Evolutionary conservation across 1,140 invertebrate genomes (phyloP).

Genomic region (Rhizoglyphus robini): DNA sequence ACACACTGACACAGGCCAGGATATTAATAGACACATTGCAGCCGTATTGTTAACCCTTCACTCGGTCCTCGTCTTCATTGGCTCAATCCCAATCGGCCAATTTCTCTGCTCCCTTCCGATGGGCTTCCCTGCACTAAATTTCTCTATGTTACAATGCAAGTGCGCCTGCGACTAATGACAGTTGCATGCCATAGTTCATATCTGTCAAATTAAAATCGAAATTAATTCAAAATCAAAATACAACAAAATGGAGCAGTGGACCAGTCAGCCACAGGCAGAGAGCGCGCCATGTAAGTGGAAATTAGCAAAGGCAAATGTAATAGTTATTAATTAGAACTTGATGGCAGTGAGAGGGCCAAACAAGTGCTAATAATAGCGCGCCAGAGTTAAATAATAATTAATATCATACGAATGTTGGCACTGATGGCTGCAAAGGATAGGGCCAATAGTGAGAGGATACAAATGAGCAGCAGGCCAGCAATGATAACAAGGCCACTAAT

Average conservation of each 20-base stretch:
- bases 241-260: neutral
- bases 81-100: too few species aligned
- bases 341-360: too few species aligned
- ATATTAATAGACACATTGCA: too few species aligned
- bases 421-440: neutral
- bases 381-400: neutral
- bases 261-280: neutral
- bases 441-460: neutral
- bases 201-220: neutral
- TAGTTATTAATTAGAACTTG: too few species aligned
- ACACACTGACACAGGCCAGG: too few species aligned
- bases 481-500: neutral
- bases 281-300: too few species aligned
- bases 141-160: too few species aligned
- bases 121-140: too few species aligned
- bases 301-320: neutral
- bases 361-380: neutral
- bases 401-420: neutral
- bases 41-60: too few species aligned
- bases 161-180: neutral
- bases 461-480: neutral
- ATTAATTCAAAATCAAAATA: too few species aligned
- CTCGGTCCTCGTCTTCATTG: too few species aligned
- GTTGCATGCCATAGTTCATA: neutral
- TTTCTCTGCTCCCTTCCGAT: too few species aligned